Evolutionary conservation across 2,888 invertebrate genomes (phyloP), one percentile per base, ranked within the genome.

Genomic region (Lasius platythorax): DNA sequence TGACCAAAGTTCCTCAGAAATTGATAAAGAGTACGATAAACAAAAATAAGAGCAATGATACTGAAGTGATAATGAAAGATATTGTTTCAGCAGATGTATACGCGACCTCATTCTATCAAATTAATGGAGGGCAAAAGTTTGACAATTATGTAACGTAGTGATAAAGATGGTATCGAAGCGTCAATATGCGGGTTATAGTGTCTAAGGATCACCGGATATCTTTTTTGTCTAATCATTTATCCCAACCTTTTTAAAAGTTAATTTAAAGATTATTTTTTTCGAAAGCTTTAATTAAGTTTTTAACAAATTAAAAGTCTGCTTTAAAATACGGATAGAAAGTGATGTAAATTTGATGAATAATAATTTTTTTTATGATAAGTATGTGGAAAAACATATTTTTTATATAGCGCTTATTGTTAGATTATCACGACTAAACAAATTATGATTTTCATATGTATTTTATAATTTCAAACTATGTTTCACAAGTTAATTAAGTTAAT

Each of bases 121-220:
- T 43, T 61, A 43, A 58, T 40, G 11, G 28, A 37, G 12, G 15
- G 23, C 75, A 66, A 37, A 75, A 46, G 50, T 66, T 76, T 76
- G 50, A 53, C 18, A 66, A 76, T 53, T 76, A 66, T 37, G 15
- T 66, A 76, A 76, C 11, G 8, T 53, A 3, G 3, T 23, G 30
- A 64, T 64, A 76, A 72, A 66, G 4, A 4, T 4, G 4, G 8
- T 8, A 58, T 28, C 40, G n/a, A 12, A 8, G 3, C 9, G 4
- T 63, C 15, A 63, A 11, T 6, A 46, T 23, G 1, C 23, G 37
- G 15, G 18, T 64, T 46, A 23, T 23, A 64, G 1, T 53, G 6
- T 53, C n/a, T 5, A 9, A 56, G 9, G 0, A 23, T 40, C 9
- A 28, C 0, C 15, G 15, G 8, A 53, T 53, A 53, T 74, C 0